Evolutionary conservation across 2,797 vertebrate genomes (phyloP), one percentile per base, ranked within the genome.

Genomic region (Phoxinus dragarum): DNA sequence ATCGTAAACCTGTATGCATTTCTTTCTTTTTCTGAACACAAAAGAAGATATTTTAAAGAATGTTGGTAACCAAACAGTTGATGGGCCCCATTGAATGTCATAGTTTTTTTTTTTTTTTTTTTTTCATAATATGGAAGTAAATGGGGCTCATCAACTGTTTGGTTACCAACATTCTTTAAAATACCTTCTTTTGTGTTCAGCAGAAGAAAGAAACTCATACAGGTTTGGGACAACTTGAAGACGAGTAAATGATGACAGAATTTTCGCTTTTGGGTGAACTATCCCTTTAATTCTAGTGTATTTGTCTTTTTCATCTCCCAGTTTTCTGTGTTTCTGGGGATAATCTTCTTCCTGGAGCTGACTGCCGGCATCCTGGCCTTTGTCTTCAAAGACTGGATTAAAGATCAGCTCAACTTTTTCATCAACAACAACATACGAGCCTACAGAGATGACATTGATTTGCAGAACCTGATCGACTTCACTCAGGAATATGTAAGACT

Each of bases 351-450:
- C 94, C 92, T 99, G 97, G 98, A 99, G 94, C 96, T 99, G 90
- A 99, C 98, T 8, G 97, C 98, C 14, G 98, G 98, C 76, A 94
- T 99, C 90, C 93, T 99, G 93, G 98, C 98, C 38, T 99, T 99
- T 91, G 98, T 99, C 90, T 99, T 99, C 94, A 99, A 99, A 95
- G 98, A 99, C 92, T 99, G 98, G 98, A 99, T 99, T 93, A 99
- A 99, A 94, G 98, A 99, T 93, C 98, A 99, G 94, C 97, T 99
- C 81, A 97, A 99, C 93, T 97, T 98, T 91, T 99, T 99, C 89
- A 99, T 99, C 90, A 98, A 99, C 95, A 99, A 98, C 95, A 99
- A 99, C 95, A 99, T 99, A 91, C 95, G 97, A 91, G 98, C 98
- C 0, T 99, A 99, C 93, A 92, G 98, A 92, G 98, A 99, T 80